A percentile compares a stretch with the other conserved stretches of the same genome.
phyloP scores from a whole-genome alignment of 2,888 invertebrate species.

The Odontomyia ornata region DNA sequence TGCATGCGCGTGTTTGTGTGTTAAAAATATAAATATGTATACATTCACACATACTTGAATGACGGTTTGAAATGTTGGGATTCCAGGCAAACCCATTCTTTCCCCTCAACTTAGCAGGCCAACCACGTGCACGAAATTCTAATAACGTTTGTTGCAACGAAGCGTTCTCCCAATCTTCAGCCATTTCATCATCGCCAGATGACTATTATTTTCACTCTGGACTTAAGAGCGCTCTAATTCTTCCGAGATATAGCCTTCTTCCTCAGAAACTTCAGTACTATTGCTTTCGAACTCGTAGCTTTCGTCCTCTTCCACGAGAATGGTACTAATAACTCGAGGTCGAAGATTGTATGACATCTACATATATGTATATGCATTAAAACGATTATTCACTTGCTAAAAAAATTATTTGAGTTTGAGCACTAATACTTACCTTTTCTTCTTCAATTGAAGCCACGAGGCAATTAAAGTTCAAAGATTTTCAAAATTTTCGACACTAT shows the following conservation, averaged over 20 bases:
- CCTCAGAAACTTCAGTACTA: constrained; percentile 6
- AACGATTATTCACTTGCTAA: background rate
- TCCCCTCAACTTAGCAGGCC: background rate
- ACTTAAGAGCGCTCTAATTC: background rate
- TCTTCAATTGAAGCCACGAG: background rate
- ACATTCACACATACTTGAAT: background rate
- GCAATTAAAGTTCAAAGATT: background rate
- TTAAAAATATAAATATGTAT: background rate
- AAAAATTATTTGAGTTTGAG: constrained; percentile 10
- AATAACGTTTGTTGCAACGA: background rate
- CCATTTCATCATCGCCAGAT: constrained; percentile 2
- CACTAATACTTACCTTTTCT: constrained; percentile 7
- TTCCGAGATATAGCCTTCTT: background rate
- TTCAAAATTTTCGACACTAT: constrained; percentile 8
- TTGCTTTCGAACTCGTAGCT: background rate
- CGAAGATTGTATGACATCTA: constrained; percentile 1
- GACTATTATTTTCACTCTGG: background rate
- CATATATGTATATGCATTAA: constrained; percentile 1
- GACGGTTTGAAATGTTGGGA: constrained; percentile 6
- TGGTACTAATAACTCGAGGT: constrained; percentile 5
- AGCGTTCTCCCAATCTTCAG: constrained; percentile 2
- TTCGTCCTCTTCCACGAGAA: constrained; percentile 5
- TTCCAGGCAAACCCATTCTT: constrained; percentile 6
- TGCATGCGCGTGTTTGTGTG: background rate
- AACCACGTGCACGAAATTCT: background rate